phyloP scores from a whole-genome alignment of 1,140 invertebrate genomes.

The Melipona quadrifasciata region DNA sequence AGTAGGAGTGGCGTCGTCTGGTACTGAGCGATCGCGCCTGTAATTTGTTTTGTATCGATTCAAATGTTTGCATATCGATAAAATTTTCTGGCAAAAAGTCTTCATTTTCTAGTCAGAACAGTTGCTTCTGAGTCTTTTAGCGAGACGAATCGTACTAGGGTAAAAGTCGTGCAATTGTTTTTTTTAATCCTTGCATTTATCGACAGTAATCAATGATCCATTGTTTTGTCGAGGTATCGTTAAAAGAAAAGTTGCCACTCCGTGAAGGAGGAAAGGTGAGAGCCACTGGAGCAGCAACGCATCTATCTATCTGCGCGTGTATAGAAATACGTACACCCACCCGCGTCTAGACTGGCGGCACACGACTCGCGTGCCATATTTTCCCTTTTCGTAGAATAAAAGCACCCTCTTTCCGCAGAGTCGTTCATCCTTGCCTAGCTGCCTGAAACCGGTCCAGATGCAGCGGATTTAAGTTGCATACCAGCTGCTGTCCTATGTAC shows the following conservation, averaged over 20 bases:
- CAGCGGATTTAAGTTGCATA: constrained; percentile 58
- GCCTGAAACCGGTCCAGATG: constrained; percentile 61
- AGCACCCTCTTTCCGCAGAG: constrained; percentile 33
- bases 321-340: constrained; percentile 24
- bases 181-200: background rate
- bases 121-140: too few relatives aligned
- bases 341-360: constrained; percentile 32
- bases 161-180: too few relatives aligned
- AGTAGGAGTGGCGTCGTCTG: too few relatives aligned
- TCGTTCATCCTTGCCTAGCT: constrained; percentile 36
- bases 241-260: too few relatives aligned
- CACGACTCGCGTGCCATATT: constrained; percentile 43
- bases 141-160: too few relatives aligned
- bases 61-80: too few relatives aligned
- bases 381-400: constrained; percentile 47
- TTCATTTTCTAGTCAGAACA: too few relatives aligned
- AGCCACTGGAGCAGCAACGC: constrained; percentile 2
- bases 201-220: background rate
- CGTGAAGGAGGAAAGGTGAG: background rate
- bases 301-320: constrained; percentile 33
- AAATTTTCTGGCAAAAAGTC: too few relatives aligned
- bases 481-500: constrained; percentile 44
- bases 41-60: too few relatives aligned
- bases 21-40: too few relatives aligned
- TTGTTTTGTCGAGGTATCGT: background rate